phyloP scores from a whole-genome alignment of 2,797 vertebrate species.

The Dallia pectoralis region DNA sequence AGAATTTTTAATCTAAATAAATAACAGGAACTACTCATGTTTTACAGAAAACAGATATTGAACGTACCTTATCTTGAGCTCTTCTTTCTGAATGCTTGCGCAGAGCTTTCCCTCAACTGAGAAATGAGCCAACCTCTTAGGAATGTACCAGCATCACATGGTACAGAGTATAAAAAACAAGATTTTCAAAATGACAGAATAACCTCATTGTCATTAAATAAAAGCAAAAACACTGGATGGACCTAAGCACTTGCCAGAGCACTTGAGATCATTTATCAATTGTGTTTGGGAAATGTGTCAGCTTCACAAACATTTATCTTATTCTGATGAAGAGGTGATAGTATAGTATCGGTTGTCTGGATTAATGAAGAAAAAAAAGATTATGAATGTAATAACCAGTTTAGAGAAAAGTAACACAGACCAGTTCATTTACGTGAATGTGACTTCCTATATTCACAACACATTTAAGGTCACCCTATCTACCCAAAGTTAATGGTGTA shows the following conservation, averaged over 20 bases:
- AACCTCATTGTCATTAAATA: not conserved
- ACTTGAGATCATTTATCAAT: not conserved
- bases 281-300: no score
- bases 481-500: no score
- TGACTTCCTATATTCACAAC: no score
- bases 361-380: no score
- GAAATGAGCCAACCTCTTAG: not conserved
- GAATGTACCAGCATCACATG: not conserved
- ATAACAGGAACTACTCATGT: not conserved
- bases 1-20: not conserved
- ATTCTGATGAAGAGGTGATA: no score
- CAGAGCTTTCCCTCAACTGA: not conserved
- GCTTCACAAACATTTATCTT: no score
- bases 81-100: not conserved
- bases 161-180: not conserved
- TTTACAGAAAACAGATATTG: not conserved
- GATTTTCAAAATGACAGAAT: not conserved
- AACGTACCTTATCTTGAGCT: slow-evolving; percentile 1
- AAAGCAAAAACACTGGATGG: not conserved
- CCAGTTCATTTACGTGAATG: no score
- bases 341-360: no score
- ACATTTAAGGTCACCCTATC: no score
- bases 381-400: no score
- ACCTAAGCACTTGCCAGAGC: not conserved
- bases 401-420: no score